A percentile compares a stretch with the other conserved stretches of the same genome.
Evolutionary conservation across 2,888 invertebrate species (phyloP).

Genomic region (Invenusta paracnida): DNA sequence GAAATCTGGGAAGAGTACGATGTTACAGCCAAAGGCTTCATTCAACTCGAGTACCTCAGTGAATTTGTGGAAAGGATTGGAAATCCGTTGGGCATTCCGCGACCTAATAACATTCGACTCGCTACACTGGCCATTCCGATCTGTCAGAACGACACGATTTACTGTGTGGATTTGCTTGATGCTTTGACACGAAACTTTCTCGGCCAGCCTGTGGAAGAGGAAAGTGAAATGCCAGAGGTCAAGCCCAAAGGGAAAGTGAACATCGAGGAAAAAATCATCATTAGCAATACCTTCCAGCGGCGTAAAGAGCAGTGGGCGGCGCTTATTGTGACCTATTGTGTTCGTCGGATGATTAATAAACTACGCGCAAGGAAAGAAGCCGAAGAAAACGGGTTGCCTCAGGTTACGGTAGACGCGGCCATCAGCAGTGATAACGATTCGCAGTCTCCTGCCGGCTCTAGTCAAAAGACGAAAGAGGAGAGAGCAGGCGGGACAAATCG

Average conservation of each 20-base stretch:
- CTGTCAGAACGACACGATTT: slow-evolving; percentile 83
- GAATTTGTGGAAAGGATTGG: slow-evolving; percentile 93
- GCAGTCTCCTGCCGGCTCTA: too few species aligned
- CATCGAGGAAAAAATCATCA: slow-evolving; percentile 36
- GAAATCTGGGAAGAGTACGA: slow-evolving; percentile 99
- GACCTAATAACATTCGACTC: slow-evolving; percentile 96
- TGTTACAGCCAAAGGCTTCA: slow-evolving; percentile 93
- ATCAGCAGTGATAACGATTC: background rate
- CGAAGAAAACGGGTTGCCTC: background rate
- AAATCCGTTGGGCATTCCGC: slow-evolving; percentile 87
- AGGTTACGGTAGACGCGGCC: background rate
- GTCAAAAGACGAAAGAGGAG: too few species aligned
- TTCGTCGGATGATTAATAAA: background rate
- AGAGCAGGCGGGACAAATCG: too few species aligned
- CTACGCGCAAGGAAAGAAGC: background rate
- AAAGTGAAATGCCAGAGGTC: slow-evolving; percentile 24
- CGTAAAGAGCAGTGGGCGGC: slow-evolving; percentile 42
- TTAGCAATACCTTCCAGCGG: slow-evolving; percentile 43
- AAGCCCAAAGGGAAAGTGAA: slow-evolving; percentile 40
- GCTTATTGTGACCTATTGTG: background rate
- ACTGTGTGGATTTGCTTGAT: slow-evolving; percentile 95
- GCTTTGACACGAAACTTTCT: slow-evolving; percentile 97
- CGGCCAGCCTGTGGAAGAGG: slow-evolving; percentile 70
- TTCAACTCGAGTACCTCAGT: slow-evolving; percentile 84
- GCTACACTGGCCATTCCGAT: slow-evolving; percentile 97